These are phyloP conservation scores for Parnassius smintheus DNA, from an alignment of 2,888 invertebrate genomes.

Conservation along the genomic window DNA sequence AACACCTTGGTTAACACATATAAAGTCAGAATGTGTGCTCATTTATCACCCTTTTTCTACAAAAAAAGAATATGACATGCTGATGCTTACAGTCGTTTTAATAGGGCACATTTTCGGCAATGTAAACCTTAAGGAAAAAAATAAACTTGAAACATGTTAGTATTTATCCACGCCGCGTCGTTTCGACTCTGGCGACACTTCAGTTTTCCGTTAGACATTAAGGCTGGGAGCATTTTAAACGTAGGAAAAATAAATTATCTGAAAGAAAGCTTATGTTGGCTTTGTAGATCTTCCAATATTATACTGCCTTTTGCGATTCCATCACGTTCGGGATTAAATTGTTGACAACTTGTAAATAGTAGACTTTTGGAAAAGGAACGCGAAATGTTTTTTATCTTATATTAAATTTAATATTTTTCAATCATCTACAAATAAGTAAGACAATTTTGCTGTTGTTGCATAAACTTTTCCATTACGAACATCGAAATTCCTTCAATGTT, in stretches of 20 bases:
- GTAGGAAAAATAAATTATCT: constrained; percentile 36
- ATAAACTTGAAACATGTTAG: constrained; percentile 11
- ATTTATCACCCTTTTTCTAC: no score
- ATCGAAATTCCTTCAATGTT: no score
- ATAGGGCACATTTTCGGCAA: no score
- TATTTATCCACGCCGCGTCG: constrained; percentile 10
- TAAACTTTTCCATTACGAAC: no score
- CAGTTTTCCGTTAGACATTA: constrained; percentile 32
- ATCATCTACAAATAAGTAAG: no score
- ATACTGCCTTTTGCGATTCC: constrained; percentile 40
- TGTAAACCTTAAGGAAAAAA: no score
- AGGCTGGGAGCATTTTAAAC: constrained; percentile 36
- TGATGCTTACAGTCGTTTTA: no score
- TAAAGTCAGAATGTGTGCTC: no score
- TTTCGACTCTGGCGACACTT: constrained; percentile 31
- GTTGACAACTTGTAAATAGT: constrained; percentile 24
- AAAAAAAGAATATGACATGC: no score
- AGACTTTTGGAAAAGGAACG: neutral
- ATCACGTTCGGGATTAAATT: constrained; percentile 44
- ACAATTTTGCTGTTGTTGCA: no score
- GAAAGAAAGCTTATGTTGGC: constrained; percentile 39
- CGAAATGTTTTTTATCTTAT: neutral
- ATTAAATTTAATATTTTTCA: no score
- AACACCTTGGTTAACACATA: no score
- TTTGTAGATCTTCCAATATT: constrained; percentile 40